Evolutionary conservation across 1,140 invertebrate genomes (phyloP).

Genomic region (Cotesia glomerata): DNA sequence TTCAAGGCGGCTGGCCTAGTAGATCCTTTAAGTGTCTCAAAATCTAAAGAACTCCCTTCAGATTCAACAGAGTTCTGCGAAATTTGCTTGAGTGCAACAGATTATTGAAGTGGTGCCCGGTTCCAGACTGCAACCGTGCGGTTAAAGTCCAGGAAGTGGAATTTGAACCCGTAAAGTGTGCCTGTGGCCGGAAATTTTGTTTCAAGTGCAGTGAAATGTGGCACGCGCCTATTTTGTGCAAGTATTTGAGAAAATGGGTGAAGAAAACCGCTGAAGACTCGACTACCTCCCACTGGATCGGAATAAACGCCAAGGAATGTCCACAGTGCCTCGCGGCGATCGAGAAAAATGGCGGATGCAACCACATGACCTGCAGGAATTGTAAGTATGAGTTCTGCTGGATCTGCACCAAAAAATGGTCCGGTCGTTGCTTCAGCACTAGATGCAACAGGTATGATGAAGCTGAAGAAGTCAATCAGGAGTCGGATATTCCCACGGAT

Average conservation of each 20-base stretch:
- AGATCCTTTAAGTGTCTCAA: conserved; percentile 72
- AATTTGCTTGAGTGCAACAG: conserved; percentile 97
- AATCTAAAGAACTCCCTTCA: conserved; percentile 63
- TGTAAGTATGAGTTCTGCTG: conserved; percentile 99
- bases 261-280: conserved; percentile 99
- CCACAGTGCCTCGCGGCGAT: conserved; percentile 99
- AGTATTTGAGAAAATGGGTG: conserved; percentile 93
- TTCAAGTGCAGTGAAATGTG: conserved; percentile 97
- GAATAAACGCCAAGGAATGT: conserved; percentile 99
- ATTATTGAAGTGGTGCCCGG: conserved; percentile 95
- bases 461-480: too few species aligned
- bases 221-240: conserved; percentile 98
- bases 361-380: conserved; percentile 99
- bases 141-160: conserved; percentile 94
- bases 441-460: too few species aligned
- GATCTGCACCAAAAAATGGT: too few species aligned
- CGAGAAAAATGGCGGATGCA: conserved; percentile 98
- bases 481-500: too few species aligned
- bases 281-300: conserved; percentile 99
- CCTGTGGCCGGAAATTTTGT: conserved; percentile 93
- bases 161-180: conserved; percentile 88
- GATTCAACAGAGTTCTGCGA: conserved; percentile 88
- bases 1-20: conserved; percentile 94
- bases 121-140: conserved; percentile 94
- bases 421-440: too few species aligned